Percentiles rank a stretch among this genome's conserved stretches.
Conservation (phyloP, 2,888 invertebrate species). For the Sphinx pinastri region DNA sequence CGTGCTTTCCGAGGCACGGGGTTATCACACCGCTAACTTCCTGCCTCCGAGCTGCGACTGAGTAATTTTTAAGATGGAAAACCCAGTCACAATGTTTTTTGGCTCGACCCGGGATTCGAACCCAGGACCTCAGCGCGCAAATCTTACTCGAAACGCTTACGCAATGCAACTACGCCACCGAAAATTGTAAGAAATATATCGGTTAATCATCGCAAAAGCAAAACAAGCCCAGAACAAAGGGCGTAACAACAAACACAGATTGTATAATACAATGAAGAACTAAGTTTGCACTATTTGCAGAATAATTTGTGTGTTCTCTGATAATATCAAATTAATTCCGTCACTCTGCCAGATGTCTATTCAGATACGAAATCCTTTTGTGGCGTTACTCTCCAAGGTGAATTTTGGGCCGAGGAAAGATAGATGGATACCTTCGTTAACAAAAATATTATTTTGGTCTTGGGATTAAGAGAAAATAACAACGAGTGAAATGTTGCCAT, state of each 20-base stretch:
- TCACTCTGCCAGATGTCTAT: slow-evolving; percentile 5
- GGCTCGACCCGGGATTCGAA: too few species aligned
- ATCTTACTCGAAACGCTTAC: too few species aligned
- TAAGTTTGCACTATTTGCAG: not conserved
- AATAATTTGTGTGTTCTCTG: slow-evolving; percentile 1
- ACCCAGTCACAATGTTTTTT: too few species aligned
- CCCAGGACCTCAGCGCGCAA: too few species aligned
- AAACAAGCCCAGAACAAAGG: not conserved
- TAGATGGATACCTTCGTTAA: slow-evolving; percentile 1
- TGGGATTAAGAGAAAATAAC: not conserved
- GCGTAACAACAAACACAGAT: not conserved
- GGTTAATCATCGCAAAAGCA: too few species aligned
- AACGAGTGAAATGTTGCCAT: not conserved
- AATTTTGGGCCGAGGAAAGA: not conserved
- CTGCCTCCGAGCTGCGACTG: too few species aligned
- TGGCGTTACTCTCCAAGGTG: slow-evolving; percentile 3
- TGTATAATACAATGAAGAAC: not conserved
- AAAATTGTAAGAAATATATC: too few species aligned
- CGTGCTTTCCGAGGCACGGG: too few species aligned
- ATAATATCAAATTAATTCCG: slow-evolving; percentile 4
- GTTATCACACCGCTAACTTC: too few species aligned
- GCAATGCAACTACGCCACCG: too few species aligned
- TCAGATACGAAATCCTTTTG: slow-evolving; percentile 12
- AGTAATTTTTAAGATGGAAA: too few species aligned
- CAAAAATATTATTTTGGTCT: not conserved